A percentile compares a stretch with the other conserved stretches of the same genome.
Evolutionary conservation across 2,113 vertebrate species (phyloP).

Genomic region (Brienomyrus brachyistius): DNA sequence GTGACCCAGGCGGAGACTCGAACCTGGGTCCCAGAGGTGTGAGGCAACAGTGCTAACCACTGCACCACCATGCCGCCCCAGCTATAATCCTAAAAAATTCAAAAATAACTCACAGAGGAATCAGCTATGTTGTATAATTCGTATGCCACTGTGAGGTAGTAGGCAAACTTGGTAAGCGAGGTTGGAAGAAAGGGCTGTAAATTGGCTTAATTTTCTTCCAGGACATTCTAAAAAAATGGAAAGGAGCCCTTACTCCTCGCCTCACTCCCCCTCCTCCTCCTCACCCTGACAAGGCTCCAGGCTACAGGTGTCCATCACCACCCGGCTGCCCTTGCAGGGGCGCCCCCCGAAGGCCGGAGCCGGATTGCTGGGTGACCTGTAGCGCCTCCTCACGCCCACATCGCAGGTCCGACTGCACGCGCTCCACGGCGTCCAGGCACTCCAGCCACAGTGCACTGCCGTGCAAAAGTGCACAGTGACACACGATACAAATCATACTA

Average conservation of each 20-base stretch:
- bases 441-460: slow-evolving; percentile 79
- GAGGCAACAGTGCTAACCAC: too few species aligned
- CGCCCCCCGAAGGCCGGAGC: slow-evolving; percentile 57
- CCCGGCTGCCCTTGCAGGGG: slow-evolving; percentile 58
- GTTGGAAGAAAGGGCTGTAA: neutral
- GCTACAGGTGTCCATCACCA: slow-evolving; percentile 74
- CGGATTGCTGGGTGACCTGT: slow-evolving; percentile 63
- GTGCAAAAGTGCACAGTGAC: neutral
- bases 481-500: neutral
- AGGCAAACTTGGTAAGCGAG: neutral
- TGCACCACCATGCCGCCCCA: too few species aligned
- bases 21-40: too few species aligned
- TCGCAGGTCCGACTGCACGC: slow-evolving; percentile 73
- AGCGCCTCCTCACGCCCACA: slow-evolving; percentile 67
- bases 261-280: slow-evolving; percentile 5
- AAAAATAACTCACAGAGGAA: neutral
- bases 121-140: neutral
- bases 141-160: neutral
- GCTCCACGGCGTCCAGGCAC: slow-evolving; percentile 75
- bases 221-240: neutral
- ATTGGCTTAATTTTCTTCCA: neutral
- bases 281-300: slow-evolving; percentile 66
- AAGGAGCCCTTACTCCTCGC: neutral
- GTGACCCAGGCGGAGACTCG: too few species aligned
- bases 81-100: neutral